Base-by-base conservation (phyloP, 2,888 invertebrate genomes). In the Xylophagus ater region DNA sequence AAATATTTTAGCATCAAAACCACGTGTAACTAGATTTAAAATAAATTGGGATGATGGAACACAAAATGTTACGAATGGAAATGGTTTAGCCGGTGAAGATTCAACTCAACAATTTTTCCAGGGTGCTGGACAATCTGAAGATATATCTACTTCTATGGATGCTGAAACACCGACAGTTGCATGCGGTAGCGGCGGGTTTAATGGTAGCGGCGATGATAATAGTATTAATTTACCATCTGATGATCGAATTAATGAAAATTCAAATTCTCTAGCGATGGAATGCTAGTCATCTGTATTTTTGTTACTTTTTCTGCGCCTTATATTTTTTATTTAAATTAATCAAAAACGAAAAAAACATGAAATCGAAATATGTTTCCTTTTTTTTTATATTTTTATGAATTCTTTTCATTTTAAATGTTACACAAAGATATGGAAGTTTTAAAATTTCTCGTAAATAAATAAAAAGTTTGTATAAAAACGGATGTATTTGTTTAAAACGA, bases 21-120 rank as follows among this genome's bases (percentile, higher is more conserved):
- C 96, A 0, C 72, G 96, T 55, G 96, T 97, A 3, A 97, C 96
- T 3, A 74, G 87, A 49, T 96, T 96, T 63, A 94, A 94, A 68
- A 96, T 96, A 35, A 93, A 96, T 58, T 97, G 96, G 96, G 93
- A 88, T 43, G 88, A 88, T 46, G 68, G 74, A 0, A 72, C 73
- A 32, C 70, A 53, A 14, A 52, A 46, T 51, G 55, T 44, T 15
- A 46, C 38, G 21, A 21, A 44, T 66, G 51, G 53, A 4, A 54
- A 53, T 20, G 53, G 53, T n/a, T 50, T 51, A 18, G 33, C 31
- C 10, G 49, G 47, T 38, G 47, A 47, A 12, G 49, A 53, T n/a
- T n/a, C n/a, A 20, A 53, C 51, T n/a, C 24, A 25, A 21, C 23
- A 12, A 3, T 44, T 38, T 19, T 37, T 34, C 3, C 40, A 40